Base-by-base conservation (phyloP, 2,888 invertebrate species). In the Cacoxenus indagator region DNA sequence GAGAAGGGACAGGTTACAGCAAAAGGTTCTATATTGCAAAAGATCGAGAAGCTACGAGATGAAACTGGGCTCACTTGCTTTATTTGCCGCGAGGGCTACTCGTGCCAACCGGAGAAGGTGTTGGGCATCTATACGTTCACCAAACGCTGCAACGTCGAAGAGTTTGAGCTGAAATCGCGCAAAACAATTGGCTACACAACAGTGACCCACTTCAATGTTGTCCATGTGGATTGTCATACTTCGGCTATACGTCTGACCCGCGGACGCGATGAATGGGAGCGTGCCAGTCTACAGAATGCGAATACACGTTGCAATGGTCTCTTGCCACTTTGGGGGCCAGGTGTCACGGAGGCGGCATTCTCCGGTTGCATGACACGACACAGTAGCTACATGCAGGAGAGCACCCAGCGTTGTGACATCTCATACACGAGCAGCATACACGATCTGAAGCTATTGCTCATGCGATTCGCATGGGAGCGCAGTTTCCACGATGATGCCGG, bases 401-500 rank as follows among this genome's bases (percentile, higher is more conserved):
- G 87, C 67, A 88, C 88, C 0, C 88, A 88, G 70, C 85, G 88
- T 2, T 87, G 88, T 68, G 88, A 88, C 57, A 88, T 88, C 64
- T 87, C 87, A 0, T 88, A 87, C 46, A 82, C 85, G 2, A 88
- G 85, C 75, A 87, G 96, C 1, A 91, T 97, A 70, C 98, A 98
- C 88, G 98, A 98, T 89, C 89, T 98, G 77, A 98, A 99, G 89
- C 90, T 98, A 77, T 89, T 98, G 68, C 88, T 99, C 70, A 87
- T 95, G 79, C 91, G 97, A 68, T 98, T 98, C 89, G 95, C 98
- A 0, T 94, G 95, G 87, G 98, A 97, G 80, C 95, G 95, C 86
- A 95, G 96, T 72, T 99, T 99, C 91, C 97, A 98, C 87, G 97
- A 97, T 87, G 98, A 99, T 89, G 96, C 97, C 1, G 98, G 98